Evolutionary conservation across 2,888 invertebrate species (phyloP).

Genomic region (Pyrrhosoma nymphula): DNA sequence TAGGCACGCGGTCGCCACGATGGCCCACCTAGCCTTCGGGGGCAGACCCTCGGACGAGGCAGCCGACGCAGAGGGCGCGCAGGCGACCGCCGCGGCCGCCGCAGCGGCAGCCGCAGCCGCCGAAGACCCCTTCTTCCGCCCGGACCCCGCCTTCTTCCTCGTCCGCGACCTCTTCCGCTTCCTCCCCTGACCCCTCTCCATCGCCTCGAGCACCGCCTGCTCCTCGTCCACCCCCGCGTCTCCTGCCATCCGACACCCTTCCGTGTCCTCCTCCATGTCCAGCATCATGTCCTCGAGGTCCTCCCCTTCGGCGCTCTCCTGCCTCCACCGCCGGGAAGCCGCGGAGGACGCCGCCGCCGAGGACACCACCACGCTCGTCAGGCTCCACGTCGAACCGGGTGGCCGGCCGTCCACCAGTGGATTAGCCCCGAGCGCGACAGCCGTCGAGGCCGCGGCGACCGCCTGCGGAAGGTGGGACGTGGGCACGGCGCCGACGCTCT

Average conservation of each 20-base stretch:
- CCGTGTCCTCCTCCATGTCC: constrained; percentile 75
- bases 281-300: constrained; percentile 80
- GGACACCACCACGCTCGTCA: constrained; percentile 56
- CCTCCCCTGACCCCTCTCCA: constrained; percentile 71
- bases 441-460: neutral
- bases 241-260: constrained; percentile 73
- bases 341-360: constrained; percentile 66
- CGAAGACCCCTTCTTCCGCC: constrained; percentile 70
- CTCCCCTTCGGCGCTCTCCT: constrained; percentile 77
- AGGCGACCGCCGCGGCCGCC: constrained; percentile 78
- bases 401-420: constrained; percentile 31
- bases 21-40: constrained; percentile 92
- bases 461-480: neutral
- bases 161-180: constrained; percentile 60
- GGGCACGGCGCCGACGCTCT: constrained; percentile 58
- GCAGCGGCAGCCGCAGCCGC: constrained; percentile 73
- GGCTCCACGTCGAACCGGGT: constrained; percentile 56
- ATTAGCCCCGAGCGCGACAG: constrained; percentile 4
- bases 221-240: constrained; percentile 77
- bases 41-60: constrained; percentile 89
- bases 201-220: constrained; percentile 74
- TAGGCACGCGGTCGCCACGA: constrained; percentile 93
- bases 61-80: constrained; percentile 61
- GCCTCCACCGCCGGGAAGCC: constrained; percentile 53
- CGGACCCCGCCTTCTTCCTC: constrained; percentile 67